Evolutionary conservation across 2,113 vertebrate genomes (phyloP).

Genomic region (Rhabdornis inornatus): DNA sequence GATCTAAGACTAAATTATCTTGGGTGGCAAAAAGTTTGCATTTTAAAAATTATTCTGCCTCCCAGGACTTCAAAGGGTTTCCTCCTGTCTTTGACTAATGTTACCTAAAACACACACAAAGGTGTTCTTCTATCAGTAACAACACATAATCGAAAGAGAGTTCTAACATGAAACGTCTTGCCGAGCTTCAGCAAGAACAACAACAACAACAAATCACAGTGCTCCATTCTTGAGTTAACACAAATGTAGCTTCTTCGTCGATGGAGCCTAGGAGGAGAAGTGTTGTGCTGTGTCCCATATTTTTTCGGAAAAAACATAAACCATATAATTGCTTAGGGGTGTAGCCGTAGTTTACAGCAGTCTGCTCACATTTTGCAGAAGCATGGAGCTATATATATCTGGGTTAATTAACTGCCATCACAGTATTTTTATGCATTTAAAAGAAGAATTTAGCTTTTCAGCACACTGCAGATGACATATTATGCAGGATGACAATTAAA

Average conservation of each 20-base stretch:
- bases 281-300: neutral
- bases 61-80: slow-evolving; percentile 45
- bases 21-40: slow-evolving; percentile 27
- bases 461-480: neutral
- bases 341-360: neutral
- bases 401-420: neutral
- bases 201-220: neutral
- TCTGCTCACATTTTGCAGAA: neutral
- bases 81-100: slow-evolving; percentile 26
- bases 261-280: neutral
- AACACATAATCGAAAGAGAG: slow-evolving; percentile 29
- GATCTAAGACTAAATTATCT: neutral
- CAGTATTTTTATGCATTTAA: neutral
- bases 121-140: slow-evolving; percentile 15
- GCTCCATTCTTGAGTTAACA: neutral
- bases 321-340: neutral
- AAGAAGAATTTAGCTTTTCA: neutral
- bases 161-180: slow-evolving; percentile 19
- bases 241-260: neutral
- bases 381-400: neutral
- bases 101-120: neutral
- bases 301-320: neutral
- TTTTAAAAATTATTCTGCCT: slow-evolving; percentile 4
- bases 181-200: neutral
- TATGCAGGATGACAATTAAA: neutral